These are phyloP conservation scores for Echinops telfairi DNA, from an alignment of 2,113 vertebrate genomes.

Conservation along the genomic window DNA sequence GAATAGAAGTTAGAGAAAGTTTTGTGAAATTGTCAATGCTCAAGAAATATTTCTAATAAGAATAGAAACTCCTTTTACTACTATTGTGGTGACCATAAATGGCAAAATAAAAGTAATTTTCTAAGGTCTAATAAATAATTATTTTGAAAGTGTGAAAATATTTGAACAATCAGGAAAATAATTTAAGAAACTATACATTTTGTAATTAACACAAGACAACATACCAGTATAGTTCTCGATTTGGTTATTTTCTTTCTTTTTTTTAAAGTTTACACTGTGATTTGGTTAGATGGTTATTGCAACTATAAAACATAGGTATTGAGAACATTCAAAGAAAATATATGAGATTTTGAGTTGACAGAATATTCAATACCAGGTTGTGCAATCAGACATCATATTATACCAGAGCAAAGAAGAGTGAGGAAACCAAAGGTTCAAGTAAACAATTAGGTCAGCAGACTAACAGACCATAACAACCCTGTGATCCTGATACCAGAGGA, in stretches of 20 bases:
- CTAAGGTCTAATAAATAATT: not conserved
- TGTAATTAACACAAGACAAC: not conserved
- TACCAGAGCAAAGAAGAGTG: slow-evolving; percentile 21
- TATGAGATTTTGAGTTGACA: not conserved
- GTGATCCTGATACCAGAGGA: no score
- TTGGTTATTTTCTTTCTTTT: no score
- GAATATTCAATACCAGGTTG: not conserved
- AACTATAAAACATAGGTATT: not conserved
- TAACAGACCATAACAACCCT: no score
- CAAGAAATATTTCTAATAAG: not conserved
- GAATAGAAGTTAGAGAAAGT: not conserved
- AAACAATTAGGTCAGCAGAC: no score
- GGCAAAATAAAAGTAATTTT: not conserved
- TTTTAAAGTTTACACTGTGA: no score
- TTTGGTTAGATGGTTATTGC: not conserved
- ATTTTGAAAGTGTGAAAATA: not conserved
- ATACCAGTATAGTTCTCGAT: not conserved
- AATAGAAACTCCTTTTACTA: not conserved
- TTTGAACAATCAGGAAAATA: not conserved
- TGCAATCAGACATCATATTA: not conserved
- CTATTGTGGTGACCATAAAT: not conserved
- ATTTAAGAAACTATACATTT: not conserved
- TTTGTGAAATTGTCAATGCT: not conserved
- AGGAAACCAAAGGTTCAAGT: not conserved
- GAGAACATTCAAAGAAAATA: not conserved